Percentiles rank a stretch among this genome's conserved stretches.
Conservation (phyloP, 2,888 invertebrate genomes). For the Subacronicta megacephala region DNA sequence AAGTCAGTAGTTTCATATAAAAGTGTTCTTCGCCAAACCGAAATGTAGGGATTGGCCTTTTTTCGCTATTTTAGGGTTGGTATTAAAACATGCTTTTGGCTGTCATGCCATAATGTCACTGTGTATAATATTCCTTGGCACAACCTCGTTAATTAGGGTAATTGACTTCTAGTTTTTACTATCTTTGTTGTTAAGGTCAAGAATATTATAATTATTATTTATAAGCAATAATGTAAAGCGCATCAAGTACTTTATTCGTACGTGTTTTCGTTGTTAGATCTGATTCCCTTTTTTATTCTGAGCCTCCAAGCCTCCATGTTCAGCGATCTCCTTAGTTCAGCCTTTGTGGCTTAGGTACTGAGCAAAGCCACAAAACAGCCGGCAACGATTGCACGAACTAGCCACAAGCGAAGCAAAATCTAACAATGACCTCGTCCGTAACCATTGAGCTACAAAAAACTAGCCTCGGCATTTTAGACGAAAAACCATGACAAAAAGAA, state of each 20-base stretch:
- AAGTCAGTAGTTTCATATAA: no score
- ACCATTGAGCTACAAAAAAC: constrained; percentile 47
- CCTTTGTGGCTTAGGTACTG: not conserved
- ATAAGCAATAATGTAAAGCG: not conserved
- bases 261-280: no score
- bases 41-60: no score
- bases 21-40: no score
- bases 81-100: no score
- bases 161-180: constrained; percentile 18
- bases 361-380: not conserved
- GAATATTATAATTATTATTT: not conserved
- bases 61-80: no score
- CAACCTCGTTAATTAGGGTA: no score
- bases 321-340: not conserved
- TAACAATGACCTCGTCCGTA: constrained; percentile 38
- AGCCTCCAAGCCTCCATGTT: no score
- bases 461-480: constrained; percentile 39
- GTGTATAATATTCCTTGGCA: not conserved
- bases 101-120: no score
- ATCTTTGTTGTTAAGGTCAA: constrained; percentile 31
- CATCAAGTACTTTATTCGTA: no score
- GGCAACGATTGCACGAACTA: constrained; percentile 8
- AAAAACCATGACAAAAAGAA: constrained; percentile 45
- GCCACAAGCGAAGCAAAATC: constrained; percentile 24
- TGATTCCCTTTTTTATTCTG: no score